Base-by-base conservation (phyloP, 1,140 invertebrate species). In the Pogonus chalceus region DNA sequence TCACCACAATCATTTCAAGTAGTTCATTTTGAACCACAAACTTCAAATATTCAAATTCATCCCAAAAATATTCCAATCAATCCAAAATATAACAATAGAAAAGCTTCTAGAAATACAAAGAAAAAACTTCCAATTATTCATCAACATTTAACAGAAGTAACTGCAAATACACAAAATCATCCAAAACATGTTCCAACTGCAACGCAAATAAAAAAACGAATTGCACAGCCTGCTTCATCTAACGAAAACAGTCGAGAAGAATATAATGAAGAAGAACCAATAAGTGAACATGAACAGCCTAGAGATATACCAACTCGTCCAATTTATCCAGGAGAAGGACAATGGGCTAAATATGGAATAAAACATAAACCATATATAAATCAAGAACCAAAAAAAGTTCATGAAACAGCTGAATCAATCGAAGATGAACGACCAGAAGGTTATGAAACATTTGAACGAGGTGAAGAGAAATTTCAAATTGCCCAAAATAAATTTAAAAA, bases 311-410 rank as follows among this genome's bases (percentile, higher is more conserved):
- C 73, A 1, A 78, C 77, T 0, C 68, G 65, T 31, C 74, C 76
- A 1, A 73, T 74, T 24, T 77, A 79, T 56, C 68, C 68, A 0
- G 70, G 64, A 0, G 69, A 73, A 26, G 76, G 75, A 1, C 35
- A 66, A 24, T 76, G 78, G 72, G 75, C 74, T 0, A 75, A 72
- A 31, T 72, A 69, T 2, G 16, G 67, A 64, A 0, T 69, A 62
- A 56, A 67, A 70, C 26, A 71, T 70, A 2, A 18, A 66, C 18
- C 57, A 68, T 62, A 60, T 48, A 52, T 62, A 10, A 35, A 53
- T 46, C 4, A 20, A 50, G 20, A 23, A 20, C 35, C 35, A 46
- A 7, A 9, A 12, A 4, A 14, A 12, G 9, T 46, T 12, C 20
- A 58, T 14, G 49, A 52, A 14, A 20, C 10, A 51, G 51, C 61